Evolutionary conservation across 2,888 invertebrate genomes (phyloP), one percentile per base, ranked within the genome.

Genomic region (Cyclophora albipunctata): DNA sequence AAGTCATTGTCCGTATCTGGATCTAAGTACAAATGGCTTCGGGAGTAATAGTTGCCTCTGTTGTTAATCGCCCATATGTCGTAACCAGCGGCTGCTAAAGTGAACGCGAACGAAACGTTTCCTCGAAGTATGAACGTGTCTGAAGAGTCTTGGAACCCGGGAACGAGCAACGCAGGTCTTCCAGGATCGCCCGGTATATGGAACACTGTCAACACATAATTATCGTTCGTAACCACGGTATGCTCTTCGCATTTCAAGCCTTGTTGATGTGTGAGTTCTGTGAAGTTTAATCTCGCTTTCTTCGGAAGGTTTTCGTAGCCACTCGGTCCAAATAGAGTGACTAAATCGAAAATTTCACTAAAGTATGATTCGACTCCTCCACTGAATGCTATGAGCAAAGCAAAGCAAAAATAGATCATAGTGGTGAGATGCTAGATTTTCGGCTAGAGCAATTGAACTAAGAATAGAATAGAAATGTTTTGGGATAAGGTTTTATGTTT

Each of bases 41-140:
- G 73, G 2, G 90, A 86, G 64, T 91, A 91, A 2, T 75, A 79
- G 60, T 90, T 92, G 3, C 93, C 93, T 42, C 93, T 80, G 3
- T 80, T 74, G 50, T 71, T 72, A 5, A 55, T 59, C 3, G 64
- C 48, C 72, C 73, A 73, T 0, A 71, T 56, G 47, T 91, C 90
- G 56, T 84, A 90, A 0, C 89, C 90, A 5, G 66, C 65, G 4
- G 65, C 65, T 0, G 89, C 82, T 43, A 90, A 61, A 1, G 52
- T 51, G 3, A 59, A 44, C 3, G 57, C 62, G 0, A 73, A 34
- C 0, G 71, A 72, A 1, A 33, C 37, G 2, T 66, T 54, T 0
- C 68, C 71, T 45, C 67, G 60, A 0, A 68, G 35, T 4, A 75
- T 52, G 58, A 60, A 74, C 2, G 56, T 53, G 46, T 69, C 69